These are phyloP conservation scores for Vulpes lagopus DNA, from an alignment of 2,113 vertebrate genomes.

Conservation along the genomic window DNA sequence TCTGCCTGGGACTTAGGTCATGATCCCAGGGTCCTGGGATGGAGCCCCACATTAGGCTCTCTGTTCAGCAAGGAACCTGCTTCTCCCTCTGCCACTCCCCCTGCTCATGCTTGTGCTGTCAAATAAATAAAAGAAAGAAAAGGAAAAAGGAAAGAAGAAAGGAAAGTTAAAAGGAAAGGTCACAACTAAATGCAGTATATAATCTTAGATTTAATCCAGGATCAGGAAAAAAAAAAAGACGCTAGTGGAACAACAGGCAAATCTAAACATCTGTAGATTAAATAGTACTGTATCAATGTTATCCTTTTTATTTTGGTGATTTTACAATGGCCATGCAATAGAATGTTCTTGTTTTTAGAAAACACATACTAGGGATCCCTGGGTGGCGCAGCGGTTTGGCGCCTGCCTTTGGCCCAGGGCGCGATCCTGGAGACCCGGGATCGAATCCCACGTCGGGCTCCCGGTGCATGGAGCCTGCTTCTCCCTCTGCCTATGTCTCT, in stretches of 20 bases:
- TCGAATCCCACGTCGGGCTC: no score
- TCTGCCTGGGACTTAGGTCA: not conserved
- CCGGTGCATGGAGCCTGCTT: no score
- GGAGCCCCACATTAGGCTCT: accelerated
- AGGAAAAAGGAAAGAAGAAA: not conserved
- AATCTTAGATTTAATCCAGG: not conserved
- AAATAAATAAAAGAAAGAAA: not conserved
- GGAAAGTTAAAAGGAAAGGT: not conserved
- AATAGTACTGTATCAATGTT: not conserved
- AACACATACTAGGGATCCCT: not conserved
- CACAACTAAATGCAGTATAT: not conserved
- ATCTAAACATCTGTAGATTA: not conserved
- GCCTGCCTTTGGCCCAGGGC: no score
- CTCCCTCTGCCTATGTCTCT: no score
- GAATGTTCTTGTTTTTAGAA: conserved; percentile 13
- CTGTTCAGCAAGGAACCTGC: not conserved
- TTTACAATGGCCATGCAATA: not conserved
- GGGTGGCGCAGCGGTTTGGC: no score
- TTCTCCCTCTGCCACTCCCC: not conserved
- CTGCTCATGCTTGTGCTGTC: not conserved
- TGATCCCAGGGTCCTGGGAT: not conserved
- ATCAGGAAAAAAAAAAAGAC: not conserved
- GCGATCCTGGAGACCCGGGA: no score
- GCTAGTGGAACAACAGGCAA: not conserved
- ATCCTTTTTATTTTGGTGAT: not conserved